Conservation (phyloP, 2,888 invertebrate species). For the Oeneis ivallda region DNA sequence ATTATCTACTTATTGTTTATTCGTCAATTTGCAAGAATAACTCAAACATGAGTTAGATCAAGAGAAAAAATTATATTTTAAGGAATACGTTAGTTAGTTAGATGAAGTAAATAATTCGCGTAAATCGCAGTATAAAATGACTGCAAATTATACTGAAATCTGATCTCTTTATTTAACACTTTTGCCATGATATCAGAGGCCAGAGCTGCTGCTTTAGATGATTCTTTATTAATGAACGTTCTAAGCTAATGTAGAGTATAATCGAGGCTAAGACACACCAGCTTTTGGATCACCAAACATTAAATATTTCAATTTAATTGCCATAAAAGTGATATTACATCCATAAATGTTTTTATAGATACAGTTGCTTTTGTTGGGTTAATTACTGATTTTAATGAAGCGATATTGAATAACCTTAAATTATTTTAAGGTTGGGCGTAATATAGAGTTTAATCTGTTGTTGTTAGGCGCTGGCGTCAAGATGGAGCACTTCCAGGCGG, state of each 20-base stretch:
- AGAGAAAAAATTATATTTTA: too few relatives aligned
- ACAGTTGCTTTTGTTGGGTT: neutral
- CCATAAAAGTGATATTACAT: neutral
- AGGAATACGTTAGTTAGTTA: too few relatives aligned
- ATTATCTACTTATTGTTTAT: too few relatives aligned
- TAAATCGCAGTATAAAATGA: too few relatives aligned
- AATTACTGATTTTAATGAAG: neutral
- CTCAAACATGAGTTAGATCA: too few relatives aligned
- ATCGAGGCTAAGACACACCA: neutral
- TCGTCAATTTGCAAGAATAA: too few relatives aligned
- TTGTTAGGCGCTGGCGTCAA: constrained; percentile 92
- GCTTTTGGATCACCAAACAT: neutral
- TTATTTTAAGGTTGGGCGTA: constrained; percentile 19
- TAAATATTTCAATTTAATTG: neutral
- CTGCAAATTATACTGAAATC: too few relatives aligned
- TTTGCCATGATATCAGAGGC: neutral
- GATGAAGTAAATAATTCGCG: too few relatives aligned
- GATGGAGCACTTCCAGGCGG: constrained; percentile 98
- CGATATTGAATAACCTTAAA: constrained; percentile 15
- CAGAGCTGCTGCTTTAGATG: neutral
- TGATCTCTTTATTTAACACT: too few relatives aligned
- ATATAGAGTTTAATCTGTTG: constrained; percentile 44
- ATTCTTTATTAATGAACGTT: neutral
- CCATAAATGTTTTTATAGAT: neutral
- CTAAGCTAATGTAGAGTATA: neutral